These are phyloP conservation scores for Siniperca chuatsi DNA, from an alignment of 2,113 vertebrate genomes.

Conservation along the genomic window DNA sequence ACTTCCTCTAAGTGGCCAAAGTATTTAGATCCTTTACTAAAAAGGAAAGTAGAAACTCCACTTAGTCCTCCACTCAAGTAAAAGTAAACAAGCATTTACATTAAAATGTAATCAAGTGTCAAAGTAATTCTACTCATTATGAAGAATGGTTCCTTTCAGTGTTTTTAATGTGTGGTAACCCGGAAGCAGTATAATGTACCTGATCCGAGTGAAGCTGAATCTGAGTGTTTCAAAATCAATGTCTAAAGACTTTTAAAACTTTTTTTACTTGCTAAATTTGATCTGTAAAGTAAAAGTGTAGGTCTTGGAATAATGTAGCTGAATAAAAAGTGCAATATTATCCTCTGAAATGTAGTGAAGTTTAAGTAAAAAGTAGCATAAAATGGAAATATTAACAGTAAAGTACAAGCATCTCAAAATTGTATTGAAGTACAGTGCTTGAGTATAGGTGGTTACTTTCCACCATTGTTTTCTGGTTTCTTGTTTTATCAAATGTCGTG, in stretches of 20 bases:
- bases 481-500: neutral
- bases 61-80: neutral
- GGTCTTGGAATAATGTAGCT: neutral
- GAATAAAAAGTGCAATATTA: neutral
- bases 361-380: neutral
- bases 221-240: neutral
- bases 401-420: neutral
- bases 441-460: neutral
- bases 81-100: neutral
- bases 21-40: neutral
- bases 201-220: neutral
- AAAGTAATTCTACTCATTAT: neutral
- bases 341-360: neutral
- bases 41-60: neutral
- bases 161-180: neutral
- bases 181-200: neutral
- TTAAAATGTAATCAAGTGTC: neutral
- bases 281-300: neutral
- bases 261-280: neutral
- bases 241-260: neutral
- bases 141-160: neutral
- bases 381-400: neutral
- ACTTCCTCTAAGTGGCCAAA: neutral
- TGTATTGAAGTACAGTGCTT: neutral
- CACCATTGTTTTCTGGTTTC: neutral